Base-by-base conservation (phyloP, 1,140 invertebrate genomes). In the Mactra quadrangularis region DNA sequence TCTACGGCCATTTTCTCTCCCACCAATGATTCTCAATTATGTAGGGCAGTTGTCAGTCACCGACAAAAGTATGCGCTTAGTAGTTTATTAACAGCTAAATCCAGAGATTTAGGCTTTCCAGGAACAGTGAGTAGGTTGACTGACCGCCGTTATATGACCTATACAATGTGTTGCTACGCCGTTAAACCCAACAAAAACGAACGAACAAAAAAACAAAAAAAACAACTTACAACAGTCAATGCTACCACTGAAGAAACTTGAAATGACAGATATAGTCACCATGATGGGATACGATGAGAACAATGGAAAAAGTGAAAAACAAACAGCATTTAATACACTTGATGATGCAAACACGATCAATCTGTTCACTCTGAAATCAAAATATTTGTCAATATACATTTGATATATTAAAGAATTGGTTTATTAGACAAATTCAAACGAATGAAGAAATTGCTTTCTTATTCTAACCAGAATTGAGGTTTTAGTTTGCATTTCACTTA, bases 171-270 rank as follows among this genome's bases (percentile, higher is more conserved):
- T n/a, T n/a, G n/a, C n/a, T n/a, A n/a, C n/a, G n/a, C n/a, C n/a
- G n/a, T n/a, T n/a, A n/a, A n/a, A n/a, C n/a, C n/a, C n/a, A n/a
- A n/a, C n/a, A n/a, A n/a, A n/a, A n/a, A n/a, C n/a, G n/a, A n/a
- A n/a, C n/a, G n/a, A 7, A 31, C 1, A 35, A 11, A n/a, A 45
- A 7, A 25, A 70, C n/a, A 7, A 35, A n/a, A 41, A 3, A 25
- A 7, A 3, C n/a, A 35, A 59, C 70, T 53, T 64, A 92, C 90
- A 89, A 78, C 89, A 89, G 64, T 90, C 89, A 11, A 92, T 79
- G 29, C 90, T 89, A 2, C 91, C 91, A 72, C 84, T 89, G 25
- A 86, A 74, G 1, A 91, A 50, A 1, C 87, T 87, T 17, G 83
- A 53, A 1, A 90, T 38, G 47, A 87, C 57, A 45, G 87, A 84